A percentile compares a stretch with the other conserved stretches of the same genome.
Evolutionary conservation across 2,888 invertebrate species (phyloP).

Genomic region (Lydus trimaculatus): DNA sequence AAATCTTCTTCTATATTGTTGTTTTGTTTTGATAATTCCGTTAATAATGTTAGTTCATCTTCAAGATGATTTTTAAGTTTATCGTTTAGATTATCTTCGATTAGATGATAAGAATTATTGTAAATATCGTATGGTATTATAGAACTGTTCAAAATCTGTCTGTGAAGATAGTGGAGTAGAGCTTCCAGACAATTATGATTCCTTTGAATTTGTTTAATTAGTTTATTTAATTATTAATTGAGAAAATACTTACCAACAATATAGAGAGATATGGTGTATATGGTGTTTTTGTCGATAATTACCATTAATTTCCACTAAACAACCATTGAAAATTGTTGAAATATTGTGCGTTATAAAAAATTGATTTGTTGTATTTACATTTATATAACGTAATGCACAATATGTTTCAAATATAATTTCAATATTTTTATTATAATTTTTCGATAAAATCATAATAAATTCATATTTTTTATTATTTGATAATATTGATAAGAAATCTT

Average conservation of each 20-base stretch:
- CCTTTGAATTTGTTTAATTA: conserved; percentile 53
- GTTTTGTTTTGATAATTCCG: background rate
- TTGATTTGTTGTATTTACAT: conserved; percentile 31
- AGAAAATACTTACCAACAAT: conserved; percentile 13
- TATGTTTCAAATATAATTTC: conserved; percentile 48
- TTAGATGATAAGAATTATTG: background rate
- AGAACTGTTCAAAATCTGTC: conserved; percentile 54
- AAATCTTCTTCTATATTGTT: background rate
- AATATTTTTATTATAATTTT: conserved; percentile 36
- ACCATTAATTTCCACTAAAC: conserved; percentile 38
- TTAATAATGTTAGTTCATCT: background rate
- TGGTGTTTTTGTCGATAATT: conserved; percentile 9
- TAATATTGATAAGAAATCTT: conserved; percentile 40
- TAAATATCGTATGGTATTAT: conserved; percentile 37
- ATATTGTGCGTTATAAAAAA: conserved; percentile 42
- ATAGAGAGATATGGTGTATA: background rate
- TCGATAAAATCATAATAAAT: conserved; percentile 40
- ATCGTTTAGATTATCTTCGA: background rate
- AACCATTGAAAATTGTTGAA: conserved; percentile 41
- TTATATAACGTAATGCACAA: conserved; percentile 43
- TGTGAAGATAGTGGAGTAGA: conserved; percentile 60
- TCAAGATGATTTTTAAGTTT: background rate
- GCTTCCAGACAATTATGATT: conserved; percentile 55
- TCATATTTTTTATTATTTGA: conserved; percentile 36
- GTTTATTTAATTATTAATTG: background rate